Conservation (phyloP, 2,797 vertebrate species). For the Phaenicophaeus curvirostris region DNA sequence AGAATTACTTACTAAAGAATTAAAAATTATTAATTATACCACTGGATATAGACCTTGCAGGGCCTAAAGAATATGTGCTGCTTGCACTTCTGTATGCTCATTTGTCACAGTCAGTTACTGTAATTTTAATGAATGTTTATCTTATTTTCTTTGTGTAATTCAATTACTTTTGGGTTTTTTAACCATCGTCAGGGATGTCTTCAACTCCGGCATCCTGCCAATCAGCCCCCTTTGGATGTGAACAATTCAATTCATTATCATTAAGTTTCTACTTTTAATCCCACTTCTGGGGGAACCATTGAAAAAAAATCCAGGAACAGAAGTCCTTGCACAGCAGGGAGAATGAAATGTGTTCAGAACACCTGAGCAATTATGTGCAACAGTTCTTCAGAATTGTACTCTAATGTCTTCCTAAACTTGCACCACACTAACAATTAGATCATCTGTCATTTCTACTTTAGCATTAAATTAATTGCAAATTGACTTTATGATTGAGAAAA, state of each 20-base stretch:
- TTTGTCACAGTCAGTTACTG: slow-evolving; percentile 79
- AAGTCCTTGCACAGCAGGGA: slow-evolving; percentile 51
- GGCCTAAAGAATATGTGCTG: slow-evolving; percentile 2
- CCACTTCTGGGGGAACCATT: slow-evolving; percentile 65
- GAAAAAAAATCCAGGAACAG: slow-evolving; percentile 68
- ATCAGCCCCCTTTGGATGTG: slow-evolving; percentile 68
- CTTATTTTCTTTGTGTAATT: slow-evolving; percentile 82
- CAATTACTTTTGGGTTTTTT: slow-evolving; percentile 79
- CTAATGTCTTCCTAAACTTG: slow-evolving; percentile 68
- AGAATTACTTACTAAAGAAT: slow-evolving; percentile 40
- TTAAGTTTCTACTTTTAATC: slow-evolving; percentile 75
- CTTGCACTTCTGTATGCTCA: slow-evolving; percentile 53
- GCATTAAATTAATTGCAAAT: slow-evolving; percentile 46
- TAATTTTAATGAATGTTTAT: slow-evolving; percentile 82
- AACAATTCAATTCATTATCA: slow-evolving; percentile 84
- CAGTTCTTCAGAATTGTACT: slow-evolving; percentile 42
- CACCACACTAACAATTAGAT: slow-evolving; percentile 62
- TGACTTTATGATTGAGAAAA: neutral
- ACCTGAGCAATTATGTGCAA: slow-evolving; percentile 72
- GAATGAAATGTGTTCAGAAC: slow-evolving; percentile 52
- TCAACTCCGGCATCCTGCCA: slow-evolving; percentile 74
- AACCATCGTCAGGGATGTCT: slow-evolving; percentile 70
- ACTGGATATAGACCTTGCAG: slow-evolving; percentile 39
- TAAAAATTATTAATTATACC: slow-evolving; percentile 56
- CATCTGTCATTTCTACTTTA: slow-evolving; percentile 56